Evolutionary conservation across 2,888 invertebrate genomes (phyloP), one percentile per base, ranked within the genome.

Genomic region (Pollenia amentaria): DNA sequence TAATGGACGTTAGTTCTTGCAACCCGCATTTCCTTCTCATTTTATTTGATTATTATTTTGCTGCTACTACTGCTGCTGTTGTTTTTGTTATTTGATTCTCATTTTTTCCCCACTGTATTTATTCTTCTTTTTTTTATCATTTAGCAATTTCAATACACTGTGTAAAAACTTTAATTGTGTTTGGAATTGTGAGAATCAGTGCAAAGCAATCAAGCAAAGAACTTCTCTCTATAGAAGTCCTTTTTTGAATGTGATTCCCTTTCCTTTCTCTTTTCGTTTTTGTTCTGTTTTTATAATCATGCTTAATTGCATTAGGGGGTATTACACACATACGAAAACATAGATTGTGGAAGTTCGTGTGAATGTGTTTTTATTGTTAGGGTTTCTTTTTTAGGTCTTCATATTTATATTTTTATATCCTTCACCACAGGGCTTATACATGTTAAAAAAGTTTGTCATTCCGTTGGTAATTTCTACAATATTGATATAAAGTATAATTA

Each of bases 201-300:
- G 80, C 48, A 85, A 80, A 80, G 80, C 85, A 85, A 85, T 85
- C 85, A 85, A 80, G 76, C 80, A 79, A 48, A 46, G 18, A 76
- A 76, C 64, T 78, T 44, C 29, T 48, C 14, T 48, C 14, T 57
- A 51, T 67, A 57, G 57, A 51, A 75, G 53, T 73, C n/a, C 46
- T 64, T 64, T 51, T 82, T 60, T 46, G 46, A 38, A 42, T 72
- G 42, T 48, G 40, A 42, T 62, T 44, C 64, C 14, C 16, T 46
- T 38, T 64, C 10, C 62, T 42, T 65, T 46, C 11, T 29, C 21
- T 18, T 8, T 16, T 53, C 21, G 11, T 44, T 29, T 53, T 44
- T 46, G 6, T 69, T 72, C 60, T 75, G 57, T 62, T 77, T 82
- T 44, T 83, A 77, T 77, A 77, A 83, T 83, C 75, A 82, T 76